phyloP scores from a whole-genome alignment of 2,797 vertebrate species.

The Acrocephalus scirpaceus region DNA sequence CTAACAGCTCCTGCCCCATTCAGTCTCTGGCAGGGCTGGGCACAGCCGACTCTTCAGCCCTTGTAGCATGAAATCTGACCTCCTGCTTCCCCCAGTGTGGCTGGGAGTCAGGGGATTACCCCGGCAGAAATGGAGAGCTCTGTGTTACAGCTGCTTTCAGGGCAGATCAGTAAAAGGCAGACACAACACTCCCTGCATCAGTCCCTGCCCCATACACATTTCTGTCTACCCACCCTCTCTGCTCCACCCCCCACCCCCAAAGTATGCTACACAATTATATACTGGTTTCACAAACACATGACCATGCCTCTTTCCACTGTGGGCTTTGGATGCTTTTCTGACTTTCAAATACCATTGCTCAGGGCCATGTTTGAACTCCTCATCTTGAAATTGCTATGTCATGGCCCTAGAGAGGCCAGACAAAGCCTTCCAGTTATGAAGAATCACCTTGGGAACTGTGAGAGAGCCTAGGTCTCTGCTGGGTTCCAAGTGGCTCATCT shows the following conservation, averaged over 20 bases:
- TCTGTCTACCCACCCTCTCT: neutral
- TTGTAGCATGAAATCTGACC: neutral
- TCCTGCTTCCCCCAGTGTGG: neutral
- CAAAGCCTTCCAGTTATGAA: neutral
- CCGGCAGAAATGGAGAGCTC: neutral
- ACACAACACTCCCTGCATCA: neutral
- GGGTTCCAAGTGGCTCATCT: neutral
- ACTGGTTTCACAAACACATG: neutral
- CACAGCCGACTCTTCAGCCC: neutral
- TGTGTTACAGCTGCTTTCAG: neutral
- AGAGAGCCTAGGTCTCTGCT: neutral
- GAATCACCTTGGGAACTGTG: neutral
- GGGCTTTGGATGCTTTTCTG: neutral
- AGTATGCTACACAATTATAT: neutral
- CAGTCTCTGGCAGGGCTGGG: neutral
- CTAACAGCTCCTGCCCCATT: neutral
- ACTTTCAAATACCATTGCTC: neutral
- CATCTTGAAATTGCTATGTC: neutral
- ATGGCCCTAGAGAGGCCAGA: neutral
- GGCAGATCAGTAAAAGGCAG: neutral
- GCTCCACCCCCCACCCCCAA: accelerated
- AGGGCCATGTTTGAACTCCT: neutral
- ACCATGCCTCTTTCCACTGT: neutral
- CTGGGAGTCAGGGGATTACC: neutral
- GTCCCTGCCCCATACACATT: too few species aligned